Evolutionary conservation across 2,888 invertebrate genomes (phyloP).

Genomic region (Drosophila multiciliata): DNA sequence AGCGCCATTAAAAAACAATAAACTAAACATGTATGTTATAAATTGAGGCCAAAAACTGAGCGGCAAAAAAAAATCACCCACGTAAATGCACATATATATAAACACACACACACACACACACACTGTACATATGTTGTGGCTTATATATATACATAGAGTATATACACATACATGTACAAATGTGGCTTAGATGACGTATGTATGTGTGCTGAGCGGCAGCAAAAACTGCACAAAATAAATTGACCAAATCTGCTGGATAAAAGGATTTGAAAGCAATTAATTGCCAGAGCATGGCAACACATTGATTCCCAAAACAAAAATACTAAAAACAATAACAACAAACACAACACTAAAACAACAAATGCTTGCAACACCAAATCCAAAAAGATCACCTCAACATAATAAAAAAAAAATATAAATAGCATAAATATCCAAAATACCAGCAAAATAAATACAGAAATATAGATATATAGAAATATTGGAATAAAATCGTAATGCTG

Average conservation of each 20-base stretch:
- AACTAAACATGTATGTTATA: slow-evolving; percentile 77
- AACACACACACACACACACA: neutral
- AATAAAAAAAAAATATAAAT: slow-evolving; percentile 24
- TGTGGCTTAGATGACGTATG: slow-evolving; percentile 20
- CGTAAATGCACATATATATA: neutral
- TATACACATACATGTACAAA: neutral
- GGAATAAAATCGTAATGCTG: slow-evolving; percentile 18
- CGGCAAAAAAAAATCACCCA: slow-evolving; percentile 11
- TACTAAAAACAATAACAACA: slow-evolving; percentile 28
- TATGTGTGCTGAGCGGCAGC: slow-evolving; percentile 42
- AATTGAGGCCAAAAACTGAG: slow-evolving; percentile 53
- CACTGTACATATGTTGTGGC: slow-evolving; percentile 3
- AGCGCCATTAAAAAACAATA: slow-evolving; percentile 77
- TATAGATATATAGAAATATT: neutral
- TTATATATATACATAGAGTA: slow-evolving; percentile 6
- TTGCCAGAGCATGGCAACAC: slow-evolving; percentile 71
- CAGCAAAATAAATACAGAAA: slow-evolving; percentile 8
- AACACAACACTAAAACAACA: slow-evolving; percentile 25
- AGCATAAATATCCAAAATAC: slow-evolving; percentile 55
- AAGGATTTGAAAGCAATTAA: slow-evolving; percentile 80
- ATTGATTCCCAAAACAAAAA: slow-evolving; percentile 38
- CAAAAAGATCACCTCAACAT: slow-evolving; percentile 40
- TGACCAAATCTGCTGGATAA: slow-evolving; percentile 79
- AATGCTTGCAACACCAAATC: slow-evolving; percentile 29
- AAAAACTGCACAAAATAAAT: slow-evolving; percentile 71